Base-by-base conservation (phyloP, 2,888 invertebrate species). In the Eurytoma californica region DNA sequence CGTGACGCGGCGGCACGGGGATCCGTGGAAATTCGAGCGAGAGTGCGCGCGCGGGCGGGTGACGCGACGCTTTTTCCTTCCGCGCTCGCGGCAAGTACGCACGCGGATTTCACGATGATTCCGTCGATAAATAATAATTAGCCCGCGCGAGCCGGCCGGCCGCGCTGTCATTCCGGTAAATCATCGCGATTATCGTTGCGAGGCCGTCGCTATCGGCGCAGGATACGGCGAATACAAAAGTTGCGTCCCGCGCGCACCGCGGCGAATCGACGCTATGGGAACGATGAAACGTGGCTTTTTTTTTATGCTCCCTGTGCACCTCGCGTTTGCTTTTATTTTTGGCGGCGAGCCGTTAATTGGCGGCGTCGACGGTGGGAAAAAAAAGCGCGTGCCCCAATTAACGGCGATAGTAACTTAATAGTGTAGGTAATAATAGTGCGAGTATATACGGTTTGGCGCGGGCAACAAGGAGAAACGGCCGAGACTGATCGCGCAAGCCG, bases 321-420 rank as follows among this genome's bases (percentile, higher is more conserved):
- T 24, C 24, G 28, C n/a, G 28, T 39, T 39, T 30, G 14, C n/a
- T 70, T 49, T n/a, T 70, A n/a, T 47, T 49, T 70, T 60, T 49
- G 12, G 16, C 55, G 13, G 30, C 28, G 12, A 16, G 63, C 16
- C 51, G 49, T 77, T 70, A 77, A 77, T 77, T 77, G 66, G 30
- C 47, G 14, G 16, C 51, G 24, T 55, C 57, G 63, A n/a, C 16
- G 13, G 13, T 12, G 20, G 47, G 24, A 39, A 58, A 77, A 77
- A 77, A 77, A 77, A 77, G 18, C 53, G 20, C 24, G 20, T 63
- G 76, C 5, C 72, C 77, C 60, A 72, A 77, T 72, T 66, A 77
- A 77, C 66, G 60, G 53, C 60, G 30, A 70, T 72, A 55, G 60
- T 77, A 75, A 72, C 18, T 3, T 61, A 14, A 39, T 39, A 39